Evolutionary conservation across 2,113 vertebrate species (phyloP).

Genomic region (Xyrauchen texanus): DNA sequence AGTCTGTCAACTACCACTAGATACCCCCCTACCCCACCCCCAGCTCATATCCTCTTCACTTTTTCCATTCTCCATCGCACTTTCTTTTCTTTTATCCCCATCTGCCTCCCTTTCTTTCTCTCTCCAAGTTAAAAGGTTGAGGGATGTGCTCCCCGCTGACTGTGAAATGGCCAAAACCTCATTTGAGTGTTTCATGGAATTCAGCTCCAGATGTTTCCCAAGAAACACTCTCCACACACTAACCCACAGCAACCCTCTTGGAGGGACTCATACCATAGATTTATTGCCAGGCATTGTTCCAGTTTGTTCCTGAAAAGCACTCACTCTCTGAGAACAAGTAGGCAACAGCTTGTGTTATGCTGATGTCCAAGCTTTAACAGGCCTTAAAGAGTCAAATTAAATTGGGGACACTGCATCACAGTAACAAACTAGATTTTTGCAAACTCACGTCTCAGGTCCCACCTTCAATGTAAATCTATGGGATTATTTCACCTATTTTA

Average conservation of each 20-base stretch:
- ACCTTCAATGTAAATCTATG: not conserved
- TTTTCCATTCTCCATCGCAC: conserved; percentile 11
- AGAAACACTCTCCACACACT: conserved; percentile 54
- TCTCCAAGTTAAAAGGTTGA: conserved; percentile 36
- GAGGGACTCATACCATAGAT: conserved; percentile 54
- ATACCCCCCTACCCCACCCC: not conserved
- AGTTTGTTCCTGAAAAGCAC: conserved; percentile 53
- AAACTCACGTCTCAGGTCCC: not conserved
- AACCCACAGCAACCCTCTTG: conserved; percentile 45
- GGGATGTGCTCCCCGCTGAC: conserved; percentile 33
- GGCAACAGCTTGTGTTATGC: conserved; percentile 51
- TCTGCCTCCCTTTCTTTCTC: conserved; percentile 51
- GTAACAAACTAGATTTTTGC: not conserved
- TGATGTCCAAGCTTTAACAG: conserved; percentile 50
- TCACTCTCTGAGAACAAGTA: conserved; percentile 57
- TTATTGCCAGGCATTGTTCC: conserved; percentile 67
- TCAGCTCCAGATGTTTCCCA: conserved; percentile 53
- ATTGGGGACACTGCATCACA: conserved; percentile 17
- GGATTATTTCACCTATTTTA: not conserved
- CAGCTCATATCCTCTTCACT: conserved; percentile 1
- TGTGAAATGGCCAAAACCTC: conserved; percentile 43
- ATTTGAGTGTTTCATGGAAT: conserved; percentile 42
- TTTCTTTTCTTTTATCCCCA: not conserved
- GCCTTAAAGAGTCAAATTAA: conserved; percentile 52
- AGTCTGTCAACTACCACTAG: not conserved